A percentile compares a stretch with the other conserved stretches of the same genome.
Conservation (phyloP, 2,113 vertebrate genomes). For the Erpornis zantholeuca region DNA sequence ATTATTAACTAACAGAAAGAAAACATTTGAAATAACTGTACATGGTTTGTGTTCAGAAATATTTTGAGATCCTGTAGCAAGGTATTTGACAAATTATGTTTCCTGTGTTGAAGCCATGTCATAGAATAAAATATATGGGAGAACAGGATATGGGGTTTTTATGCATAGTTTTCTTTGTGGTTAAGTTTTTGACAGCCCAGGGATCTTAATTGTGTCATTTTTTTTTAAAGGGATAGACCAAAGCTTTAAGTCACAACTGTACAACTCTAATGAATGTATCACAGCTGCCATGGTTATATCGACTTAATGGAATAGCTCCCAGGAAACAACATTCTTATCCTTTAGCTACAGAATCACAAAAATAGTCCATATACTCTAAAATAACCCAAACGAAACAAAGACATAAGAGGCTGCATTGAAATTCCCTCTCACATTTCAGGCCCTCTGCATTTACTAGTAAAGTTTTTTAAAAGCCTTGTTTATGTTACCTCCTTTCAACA, state of each 20-base stretch:
- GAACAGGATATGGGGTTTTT: background rate
- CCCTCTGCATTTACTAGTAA: background rate
- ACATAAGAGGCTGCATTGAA: background rate
- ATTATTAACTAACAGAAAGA: background rate
- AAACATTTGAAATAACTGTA: background rate
- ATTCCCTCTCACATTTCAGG: background rate
- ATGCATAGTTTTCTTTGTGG: background rate
- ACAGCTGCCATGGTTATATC: background rate
- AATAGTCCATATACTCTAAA: background rate
- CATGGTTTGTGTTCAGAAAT: background rate
- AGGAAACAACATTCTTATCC: background rate
- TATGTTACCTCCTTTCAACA: background rate
- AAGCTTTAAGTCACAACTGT: background rate
- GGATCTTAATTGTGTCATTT: background rate
- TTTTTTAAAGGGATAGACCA: background rate
- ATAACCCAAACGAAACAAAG: background rate
- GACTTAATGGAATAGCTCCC: background rate
- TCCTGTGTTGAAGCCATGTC: background rate
- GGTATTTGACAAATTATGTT: background rate
- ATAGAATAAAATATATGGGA: background rate
- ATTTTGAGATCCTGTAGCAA: background rate
- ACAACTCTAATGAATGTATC: background rate
- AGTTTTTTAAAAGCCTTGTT: background rate
- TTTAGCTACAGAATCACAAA: background rate
- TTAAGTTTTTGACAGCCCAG: background rate